Percentiles rank a stretch among this genome's conserved stretches.
Evolutionary conservation across 2,888 invertebrate genomes (phyloP).

Genomic region (Euphydryas editha): DNA sequence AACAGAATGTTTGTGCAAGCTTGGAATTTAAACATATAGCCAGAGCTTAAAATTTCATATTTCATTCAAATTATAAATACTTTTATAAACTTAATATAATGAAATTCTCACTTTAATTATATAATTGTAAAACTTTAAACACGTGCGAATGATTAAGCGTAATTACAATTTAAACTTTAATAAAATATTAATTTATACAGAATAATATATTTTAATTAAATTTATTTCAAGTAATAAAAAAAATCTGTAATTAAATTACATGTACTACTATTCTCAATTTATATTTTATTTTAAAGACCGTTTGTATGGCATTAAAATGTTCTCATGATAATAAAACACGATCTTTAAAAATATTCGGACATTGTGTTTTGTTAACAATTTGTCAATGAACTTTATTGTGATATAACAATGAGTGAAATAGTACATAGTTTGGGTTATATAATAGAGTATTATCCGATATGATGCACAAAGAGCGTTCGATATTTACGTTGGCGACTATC

Average conservation of each 20-base stretch:
- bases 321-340: slow-evolving; percentile 12
- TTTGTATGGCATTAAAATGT: not conserved
- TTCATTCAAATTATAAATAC: too few relatives aligned
- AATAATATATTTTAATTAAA: not conserved
- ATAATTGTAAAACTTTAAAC: too few relatives aligned
- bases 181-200: not conserved
- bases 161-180: not conserved
- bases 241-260: too few relatives aligned
- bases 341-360: slow-evolving; percentile 34
- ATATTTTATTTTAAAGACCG: not conserved
- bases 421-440: slow-evolving; percentile 24
- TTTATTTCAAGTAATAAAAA: too few relatives aligned
- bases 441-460: slow-evolving; percentile 18
- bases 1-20: not conserved
- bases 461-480: slow-evolving; percentile 17
- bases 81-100: too few relatives aligned
- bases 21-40: not conserved
- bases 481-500: not conserved
- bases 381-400: slow-evolving; percentile 29
- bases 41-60: not conserved
- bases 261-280: too few relatives aligned
- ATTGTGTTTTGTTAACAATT: slow-evolving; percentile 35
- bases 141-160: not conserved
- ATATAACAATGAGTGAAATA: slow-evolving; percentile 28
- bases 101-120: too few relatives aligned